These are phyloP conservation scores for Decapterus maruadsi DNA, from an alignment of 2,797 vertebrate genomes.

Conservation along the genomic window DNA sequence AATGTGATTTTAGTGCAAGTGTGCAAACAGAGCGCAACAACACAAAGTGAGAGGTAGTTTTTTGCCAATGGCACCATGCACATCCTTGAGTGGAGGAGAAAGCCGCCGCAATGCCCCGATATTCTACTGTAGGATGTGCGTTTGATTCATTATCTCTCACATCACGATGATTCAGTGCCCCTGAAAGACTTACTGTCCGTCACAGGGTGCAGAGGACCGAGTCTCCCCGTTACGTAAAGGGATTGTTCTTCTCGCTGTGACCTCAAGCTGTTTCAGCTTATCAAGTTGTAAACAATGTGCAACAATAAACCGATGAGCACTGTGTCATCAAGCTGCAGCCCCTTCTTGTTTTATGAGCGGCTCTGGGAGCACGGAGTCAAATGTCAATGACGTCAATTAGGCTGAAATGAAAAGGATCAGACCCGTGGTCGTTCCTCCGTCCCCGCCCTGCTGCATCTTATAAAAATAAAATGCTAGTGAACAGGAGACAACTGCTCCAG, in stretches of 20 bases:
- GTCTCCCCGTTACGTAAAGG: slow-evolving; percentile 61
- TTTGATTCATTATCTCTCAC: slow-evolving; percentile 59
- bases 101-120: slow-evolving; percentile 30
- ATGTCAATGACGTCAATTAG: slow-evolving; percentile 39
- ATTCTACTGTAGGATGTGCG: slow-evolving; percentile 40
- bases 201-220: slow-evolving; percentile 54
- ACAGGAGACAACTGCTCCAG: slow-evolving; percentile 24
- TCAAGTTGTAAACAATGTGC: slow-evolving; percentile 69
- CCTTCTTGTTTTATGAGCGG: slow-evolving; percentile 43
- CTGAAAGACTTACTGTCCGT: slow-evolving; percentile 54
- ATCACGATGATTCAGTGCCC: slow-evolving; percentile 60
- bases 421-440: neutral
- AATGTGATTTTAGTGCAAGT: slow-evolving; percentile 68
- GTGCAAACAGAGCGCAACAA: slow-evolving; percentile 47
- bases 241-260: slow-evolving; percentile 54
- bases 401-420: slow-evolving; percentile 19
- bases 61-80: slow-evolving; percentile 39
- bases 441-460: neutral
- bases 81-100: slow-evolving; percentile 39
- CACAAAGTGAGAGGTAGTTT: slow-evolving; percentile 46
- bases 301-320: slow-evolving; percentile 58
- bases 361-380: slow-evolving; percentile 49
- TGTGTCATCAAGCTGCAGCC: slow-evolving; percentile 27
- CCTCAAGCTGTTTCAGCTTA: slow-evolving; percentile 68
- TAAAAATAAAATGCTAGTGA: slow-evolving; percentile 25